Evolutionary conservation across 2,888 invertebrate genomes (phyloP), one percentile per base, ranked within the genome.

Genomic region (Caenorhabditis sulstoni): DNA sequence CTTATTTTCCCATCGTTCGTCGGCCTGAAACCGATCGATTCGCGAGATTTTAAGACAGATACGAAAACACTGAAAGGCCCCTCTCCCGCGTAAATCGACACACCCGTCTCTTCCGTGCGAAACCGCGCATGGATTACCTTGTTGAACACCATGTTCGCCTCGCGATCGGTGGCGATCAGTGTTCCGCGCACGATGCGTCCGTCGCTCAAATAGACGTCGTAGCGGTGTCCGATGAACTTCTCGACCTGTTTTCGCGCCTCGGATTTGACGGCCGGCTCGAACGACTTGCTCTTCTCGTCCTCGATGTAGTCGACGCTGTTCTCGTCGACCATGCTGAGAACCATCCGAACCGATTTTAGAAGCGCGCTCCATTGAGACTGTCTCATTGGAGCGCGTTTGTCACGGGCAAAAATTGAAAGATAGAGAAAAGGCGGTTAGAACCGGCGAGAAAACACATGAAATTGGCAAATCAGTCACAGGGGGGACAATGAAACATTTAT

Each of bases 61-160:
- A 16, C 23, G 45, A 57, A 20, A 55, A n/a, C 39, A 0, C 12
- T 50, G 37, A 18, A n/a, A n/a, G n/a, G n/a, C n/a, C n/a, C n/a
- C n/a, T n/a, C n/a, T n/a, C n/a, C n/a, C n/a, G n/a, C n/a, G n/a
- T n/a, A n/a, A n/a, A n/a, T n/a, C n/a, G n/a, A n/a, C n/a, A n/a
- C n/a, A n/a, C n/a, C n/a, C n/a, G n/a, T n/a, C n/a, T n/a, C n/a
- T n/a, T n/a, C n/a, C n/a, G n/a, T n/a, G n/a, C n/a, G n/a, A n/a
- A n/a, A n/a, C n/a, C n/a, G n/a, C n/a, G n/a, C n/a, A n/a, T n/a
- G n/a, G n/a, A n/a, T n/a, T n/a, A 82, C 79, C 57, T 59, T 49
- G 20, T 52, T 65, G 58, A 82, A 70, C 5, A 80, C 55, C 74
- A 82, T 80, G 29, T 80, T 80, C 3, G 80, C 74, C 55, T 75